These are phyloP conservation scores for Corythornis madagascariensis DNA, from an alignment of 2,113 vertebrate genomes.

Conservation along the genomic window DNA sequence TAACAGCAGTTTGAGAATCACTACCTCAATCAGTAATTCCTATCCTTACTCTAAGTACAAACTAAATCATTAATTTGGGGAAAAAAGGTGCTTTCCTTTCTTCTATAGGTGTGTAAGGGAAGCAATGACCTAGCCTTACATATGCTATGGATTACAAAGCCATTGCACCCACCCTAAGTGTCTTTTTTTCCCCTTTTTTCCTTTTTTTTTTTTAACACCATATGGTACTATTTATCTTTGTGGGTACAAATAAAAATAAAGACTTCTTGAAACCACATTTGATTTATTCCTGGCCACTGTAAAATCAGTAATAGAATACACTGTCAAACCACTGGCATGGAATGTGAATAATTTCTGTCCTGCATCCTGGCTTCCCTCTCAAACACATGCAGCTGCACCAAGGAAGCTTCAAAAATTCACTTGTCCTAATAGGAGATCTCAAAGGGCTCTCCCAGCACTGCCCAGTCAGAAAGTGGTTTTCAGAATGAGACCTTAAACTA, in stretches of 20 bases:
- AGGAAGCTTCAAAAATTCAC: background rate
- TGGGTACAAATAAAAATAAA: constrained; percentile 65
- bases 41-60: background rate
- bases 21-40: background rate
- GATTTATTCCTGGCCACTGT: constrained; percentile 64
- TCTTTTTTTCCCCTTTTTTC: background rate
- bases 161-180: background rate
- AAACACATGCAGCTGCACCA: background rate
- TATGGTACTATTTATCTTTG: constrained; percentile 59
- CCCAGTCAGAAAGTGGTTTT: background rate
- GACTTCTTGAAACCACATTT: constrained; percentile 57
- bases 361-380: background rate
- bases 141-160: constrained; percentile 54
- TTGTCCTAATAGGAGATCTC: background rate
- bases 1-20: background rate
- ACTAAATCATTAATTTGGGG: background rate
- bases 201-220: constrained; percentile 9
- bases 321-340: constrained; percentile 65
- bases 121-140: constrained; percentile 12
- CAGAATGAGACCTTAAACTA: background rate
- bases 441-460: background rate
- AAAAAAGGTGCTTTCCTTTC: constrained; percentile 27
- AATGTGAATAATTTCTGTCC: constrained; percentile 38
- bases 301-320: constrained; percentile 65
- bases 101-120: constrained; percentile 4